These are phyloP conservation scores for Corticium candelabrum DNA, from an alignment of 37 sponge, comb jelly and placozoan genomes.

Conservation along the genomic window DNA sequence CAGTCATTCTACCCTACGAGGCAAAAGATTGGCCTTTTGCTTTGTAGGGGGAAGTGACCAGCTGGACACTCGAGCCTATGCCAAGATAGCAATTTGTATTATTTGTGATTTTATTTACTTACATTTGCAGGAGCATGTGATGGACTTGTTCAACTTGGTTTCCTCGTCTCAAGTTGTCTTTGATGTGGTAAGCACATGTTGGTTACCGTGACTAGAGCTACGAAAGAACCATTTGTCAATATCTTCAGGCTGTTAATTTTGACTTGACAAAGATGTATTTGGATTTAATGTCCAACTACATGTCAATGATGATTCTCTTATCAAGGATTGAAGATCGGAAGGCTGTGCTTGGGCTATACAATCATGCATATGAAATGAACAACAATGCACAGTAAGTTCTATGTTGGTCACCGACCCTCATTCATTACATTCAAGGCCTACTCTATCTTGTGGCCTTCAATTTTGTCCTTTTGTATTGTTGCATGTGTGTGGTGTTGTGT, in stretches of 20 bases:
- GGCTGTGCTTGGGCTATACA: constrained; percentile 55
- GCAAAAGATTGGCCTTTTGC: too few relatives aligned
- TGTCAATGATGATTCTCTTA: constrained; percentile 61
- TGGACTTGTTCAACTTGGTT: constrained; percentile 1
- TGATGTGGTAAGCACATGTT: not conserved
- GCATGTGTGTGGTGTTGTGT: too few relatives aligned
- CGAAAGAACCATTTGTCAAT: too few relatives aligned
- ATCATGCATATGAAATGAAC: constrained; percentile 58
- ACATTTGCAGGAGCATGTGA: not conserved
- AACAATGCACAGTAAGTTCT: constrained; percentile 36
- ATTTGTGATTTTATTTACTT: not conserved
- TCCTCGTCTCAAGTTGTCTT: not conserved
- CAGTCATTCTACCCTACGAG: too few relatives aligned
- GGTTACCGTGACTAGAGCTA: too few relatives aligned
- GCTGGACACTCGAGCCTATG: too few relatives aligned
- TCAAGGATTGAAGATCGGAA: constrained; percentile 72
- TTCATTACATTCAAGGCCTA: not conserved
- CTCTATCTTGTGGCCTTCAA: not conserved
- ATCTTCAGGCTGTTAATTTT: constrained; percentile 60
- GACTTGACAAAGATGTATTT: constrained; percentile 53
- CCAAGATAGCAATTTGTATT: too few relatives aligned
- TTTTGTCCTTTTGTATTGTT: too few relatives aligned
- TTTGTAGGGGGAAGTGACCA: too few relatives aligned
- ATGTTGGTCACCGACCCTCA: not conserved
- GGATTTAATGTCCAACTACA: constrained; percentile 59